Conservation (phyloP, 2,888 invertebrate genomes). For the Hypomecis atomaria region DNA sequence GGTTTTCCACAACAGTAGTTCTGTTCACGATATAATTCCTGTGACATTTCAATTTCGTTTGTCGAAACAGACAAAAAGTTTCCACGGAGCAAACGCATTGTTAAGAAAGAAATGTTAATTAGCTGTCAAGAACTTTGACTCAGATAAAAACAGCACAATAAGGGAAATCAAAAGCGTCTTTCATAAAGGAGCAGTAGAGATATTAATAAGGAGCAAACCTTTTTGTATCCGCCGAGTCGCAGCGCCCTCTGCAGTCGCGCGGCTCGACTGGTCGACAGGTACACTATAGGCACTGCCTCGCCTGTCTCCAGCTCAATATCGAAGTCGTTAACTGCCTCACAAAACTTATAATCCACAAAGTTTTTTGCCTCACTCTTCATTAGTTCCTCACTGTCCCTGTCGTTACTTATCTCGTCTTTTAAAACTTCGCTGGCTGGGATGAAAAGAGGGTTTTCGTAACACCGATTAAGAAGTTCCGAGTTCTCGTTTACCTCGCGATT, state of each 20-base stretch:
- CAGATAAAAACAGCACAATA: conserved; percentile 42
- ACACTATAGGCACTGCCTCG: conserved; percentile 76
- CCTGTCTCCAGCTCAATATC: conserved; percentile 74
- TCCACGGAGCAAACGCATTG: conserved; percentile 44
- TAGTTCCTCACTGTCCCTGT: conserved; percentile 65
- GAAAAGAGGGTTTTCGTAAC: conserved; percentile 72
- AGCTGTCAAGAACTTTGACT: conserved; percentile 55
- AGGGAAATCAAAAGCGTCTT: conserved; percentile 45
- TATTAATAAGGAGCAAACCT: conserved; percentile 68
- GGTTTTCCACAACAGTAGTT: conserved; percentile 41
- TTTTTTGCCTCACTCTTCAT: conserved; percentile 73
- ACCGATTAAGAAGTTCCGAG: conserved; percentile 61
- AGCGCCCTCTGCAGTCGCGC: conserved; percentile 83
- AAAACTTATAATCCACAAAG: conserved; percentile 77
- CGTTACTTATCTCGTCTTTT: conserved; percentile 68
- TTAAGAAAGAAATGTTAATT: conserved; percentile 53
- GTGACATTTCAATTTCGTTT: conserved; percentile 52
- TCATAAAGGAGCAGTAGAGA: conserved; percentile 43
- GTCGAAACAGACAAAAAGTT: conserved; percentile 49
- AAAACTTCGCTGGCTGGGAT: conserved; percentile 68
- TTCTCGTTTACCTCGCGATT: conserved; percentile 53
- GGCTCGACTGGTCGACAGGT: conserved; percentile 80
- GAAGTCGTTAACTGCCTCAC: conserved; percentile 77
- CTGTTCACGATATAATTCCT: conserved; percentile 42
- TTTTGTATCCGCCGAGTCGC: conserved; percentile 83